Evolutionary conservation across 2,888 invertebrate genomes (phyloP).

Genomic region (Meta bourneti): DNA sequence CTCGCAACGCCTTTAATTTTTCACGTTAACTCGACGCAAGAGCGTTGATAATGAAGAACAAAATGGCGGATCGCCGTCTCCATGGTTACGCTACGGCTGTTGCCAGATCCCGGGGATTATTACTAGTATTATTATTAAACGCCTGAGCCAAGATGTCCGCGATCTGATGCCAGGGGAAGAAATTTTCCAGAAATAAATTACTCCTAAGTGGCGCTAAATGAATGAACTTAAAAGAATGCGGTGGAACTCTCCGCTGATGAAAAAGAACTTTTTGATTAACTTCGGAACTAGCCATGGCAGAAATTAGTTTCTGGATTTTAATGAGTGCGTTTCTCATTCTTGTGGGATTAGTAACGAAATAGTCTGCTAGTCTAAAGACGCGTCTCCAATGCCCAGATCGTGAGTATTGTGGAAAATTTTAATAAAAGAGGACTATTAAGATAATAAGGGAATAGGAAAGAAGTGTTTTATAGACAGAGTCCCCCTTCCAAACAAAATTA

Average conservation of each 20-base stretch:
- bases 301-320: constrained; percentile 72
- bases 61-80: constrained; percentile 63
- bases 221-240: constrained; percentile 71
- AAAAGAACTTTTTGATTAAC: constrained; percentile 73
- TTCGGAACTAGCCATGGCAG: constrained; percentile 64
- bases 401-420: constrained; percentile 53
- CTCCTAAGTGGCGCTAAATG: constrained; percentile 68
- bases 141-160: constrained; percentile 53
- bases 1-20: constrained; percentile 71
- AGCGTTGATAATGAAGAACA: constrained; percentile 70
- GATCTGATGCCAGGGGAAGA: constrained; percentile 60
- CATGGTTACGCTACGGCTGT: constrained; percentile 64
- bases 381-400: neutral
- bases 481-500: constrained; percentile 17
- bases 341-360: constrained; percentile 67
- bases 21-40: constrained; percentile 62
- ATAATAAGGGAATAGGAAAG: neutral
- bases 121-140: constrained; percentile 72
- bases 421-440: constrained; percentile 49
- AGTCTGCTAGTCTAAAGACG: constrained; percentile 35
- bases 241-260: constrained; percentile 32
- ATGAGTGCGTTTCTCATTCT: constrained; percentile 68
- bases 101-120: constrained; percentile 70
- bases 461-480: constrained; percentile 2
- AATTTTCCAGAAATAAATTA: constrained; percentile 69